phyloP scores from a whole-genome alignment of 2,888 invertebrate genomes.

The Periphyllus acericola region DNA sequence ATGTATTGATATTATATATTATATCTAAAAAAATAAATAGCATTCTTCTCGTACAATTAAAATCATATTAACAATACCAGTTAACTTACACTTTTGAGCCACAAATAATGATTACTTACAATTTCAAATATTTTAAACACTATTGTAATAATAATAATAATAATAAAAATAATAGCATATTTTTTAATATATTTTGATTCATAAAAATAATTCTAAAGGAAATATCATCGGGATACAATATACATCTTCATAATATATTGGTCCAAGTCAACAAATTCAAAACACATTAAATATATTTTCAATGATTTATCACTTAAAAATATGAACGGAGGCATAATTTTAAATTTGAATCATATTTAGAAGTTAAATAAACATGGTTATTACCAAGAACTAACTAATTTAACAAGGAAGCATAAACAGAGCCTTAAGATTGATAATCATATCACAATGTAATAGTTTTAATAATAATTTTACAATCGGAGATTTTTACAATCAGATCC shows the following conservation, averaged over 20 bases:
- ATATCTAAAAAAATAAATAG: conserved; percentile 39
- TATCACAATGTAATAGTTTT: conserved; percentile 35
- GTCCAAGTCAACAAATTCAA: conserved; percentile 31
- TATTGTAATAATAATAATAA: background rate
- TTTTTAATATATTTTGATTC: conserved; percentile 35
- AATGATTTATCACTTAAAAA: background rate
- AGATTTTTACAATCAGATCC: conserved; percentile 46
- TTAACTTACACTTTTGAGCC: conserved; percentile 29
- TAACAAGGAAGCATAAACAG: conserved; percentile 25
- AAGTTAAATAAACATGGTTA: background rate
- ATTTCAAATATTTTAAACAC: background rate
- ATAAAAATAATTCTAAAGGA: background rate
- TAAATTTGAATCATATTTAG: background rate
- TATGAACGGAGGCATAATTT: background rate
- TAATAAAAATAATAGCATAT: background rate
- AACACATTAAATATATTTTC: background rate
- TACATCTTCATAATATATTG: conserved; percentile 11
- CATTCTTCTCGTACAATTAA: conserved; percentile 6
- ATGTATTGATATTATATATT: conserved; percentile 11
- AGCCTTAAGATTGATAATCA: conserved; percentile 6
- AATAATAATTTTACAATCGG: conserved; percentile 15
- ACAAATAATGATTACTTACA: background rate
- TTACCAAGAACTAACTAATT: background rate
- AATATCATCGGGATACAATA: background rate
- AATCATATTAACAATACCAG: conserved; percentile 27